Evolutionary conservation across 2,113 vertebrate species (phyloP), one percentile per base, ranked within the genome.

Genomic region (Pardalotus punctatus): DNA sequence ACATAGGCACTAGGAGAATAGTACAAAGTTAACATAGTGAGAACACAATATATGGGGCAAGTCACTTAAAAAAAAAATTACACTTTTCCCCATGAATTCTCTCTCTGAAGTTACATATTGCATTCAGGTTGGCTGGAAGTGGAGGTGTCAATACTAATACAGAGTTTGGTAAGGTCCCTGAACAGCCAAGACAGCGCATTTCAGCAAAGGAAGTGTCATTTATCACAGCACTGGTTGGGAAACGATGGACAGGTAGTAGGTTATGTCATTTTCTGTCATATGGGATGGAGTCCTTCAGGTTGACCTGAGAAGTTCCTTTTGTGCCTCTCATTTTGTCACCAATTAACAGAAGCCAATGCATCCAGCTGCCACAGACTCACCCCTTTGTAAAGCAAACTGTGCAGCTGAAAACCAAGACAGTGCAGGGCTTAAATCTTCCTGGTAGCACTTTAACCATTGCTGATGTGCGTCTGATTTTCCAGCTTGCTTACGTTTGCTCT

Each of bases 401-500:
- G 42, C 24, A 88, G 92, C 71, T 94, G 88, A 96, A 97, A 95
- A 81, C 66, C 65, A 81, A 42, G 2, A 17, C 43, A 70, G 24
- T 28, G 15, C 66, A 50, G 79, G 60, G 57, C 73, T 96, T 88
- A 93, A 94, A 86, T 74, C 62, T 50, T 88, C 79, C 66, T 77
- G 94, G 66, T 92, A 94, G 64, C 69, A 40, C 53, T 93, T 93
- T 91, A 84, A 73, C 80, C 91, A 61, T 73, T 4, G 0, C 60
- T 62, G 80, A 69, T 6, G 19, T 64, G 61, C 48, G 54, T 77
- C 72, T 88, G 50, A 87, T 90, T 94, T 80, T 53, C 56, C 76
- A 77, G 84, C 71, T 95, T 92, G 57, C 90, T 96, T 86, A 31
- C 84, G 89, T 96, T 96, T 90, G 56, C 57, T 96, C 40, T 38